Evolutionary conservation across 1,140 invertebrate species (phyloP).

Genomic region (Tribolium castaneum): DNA sequence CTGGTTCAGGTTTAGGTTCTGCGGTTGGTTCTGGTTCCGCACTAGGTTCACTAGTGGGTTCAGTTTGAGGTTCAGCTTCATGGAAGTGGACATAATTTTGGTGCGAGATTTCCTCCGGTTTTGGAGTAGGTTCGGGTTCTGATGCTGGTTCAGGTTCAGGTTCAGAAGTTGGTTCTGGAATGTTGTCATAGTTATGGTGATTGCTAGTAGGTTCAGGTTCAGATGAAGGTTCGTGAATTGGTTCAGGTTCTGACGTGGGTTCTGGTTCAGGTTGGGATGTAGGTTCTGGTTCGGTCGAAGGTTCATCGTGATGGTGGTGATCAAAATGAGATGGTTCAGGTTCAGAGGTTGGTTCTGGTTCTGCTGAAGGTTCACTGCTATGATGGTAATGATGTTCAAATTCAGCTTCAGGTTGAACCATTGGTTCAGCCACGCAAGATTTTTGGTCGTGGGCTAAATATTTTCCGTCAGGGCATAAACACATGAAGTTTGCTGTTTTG

Average conservation of each 20-base stretch:
- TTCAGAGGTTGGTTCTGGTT: constrained; percentile 57
- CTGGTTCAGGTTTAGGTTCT: constrained; percentile 45
- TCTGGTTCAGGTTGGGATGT: constrained; percentile 57
- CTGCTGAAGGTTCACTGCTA: constrained; percentile 54
- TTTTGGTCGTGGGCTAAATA: constrained; percentile 65
- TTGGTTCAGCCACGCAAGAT: constrained; percentile 62
- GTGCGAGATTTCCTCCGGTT: not conserved
- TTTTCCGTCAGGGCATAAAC: constrained; percentile 74
- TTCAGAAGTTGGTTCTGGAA: constrained; percentile 50
- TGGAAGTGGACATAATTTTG: constrained; percentile 7
- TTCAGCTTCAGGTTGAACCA: constrained; percentile 52
- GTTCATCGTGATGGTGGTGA: constrained; percentile 50
- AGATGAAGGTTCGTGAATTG: constrained; percentile 8
- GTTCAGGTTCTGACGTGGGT: constrained; percentile 34
- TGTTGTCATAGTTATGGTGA: not conserved
- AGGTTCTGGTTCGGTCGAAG: constrained; percentile 62
- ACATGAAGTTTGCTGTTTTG: constrained; percentile 71
- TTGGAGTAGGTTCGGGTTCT: constrained; percentile 38
- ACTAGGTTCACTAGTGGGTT: constrained; percentile 45
- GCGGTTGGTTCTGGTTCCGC: constrained; percentile 38
- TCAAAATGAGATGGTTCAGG: constrained; percentile 53
- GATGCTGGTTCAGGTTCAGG: not conserved
- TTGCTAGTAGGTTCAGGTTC: constrained; percentile 34
- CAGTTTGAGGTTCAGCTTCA: not conserved
- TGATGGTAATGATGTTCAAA: constrained; percentile 39